These are phyloP conservation scores for Cantharis nigra DNA, from an alignment of 2,888 invertebrate species.

Conservation along the genomic window DNA sequence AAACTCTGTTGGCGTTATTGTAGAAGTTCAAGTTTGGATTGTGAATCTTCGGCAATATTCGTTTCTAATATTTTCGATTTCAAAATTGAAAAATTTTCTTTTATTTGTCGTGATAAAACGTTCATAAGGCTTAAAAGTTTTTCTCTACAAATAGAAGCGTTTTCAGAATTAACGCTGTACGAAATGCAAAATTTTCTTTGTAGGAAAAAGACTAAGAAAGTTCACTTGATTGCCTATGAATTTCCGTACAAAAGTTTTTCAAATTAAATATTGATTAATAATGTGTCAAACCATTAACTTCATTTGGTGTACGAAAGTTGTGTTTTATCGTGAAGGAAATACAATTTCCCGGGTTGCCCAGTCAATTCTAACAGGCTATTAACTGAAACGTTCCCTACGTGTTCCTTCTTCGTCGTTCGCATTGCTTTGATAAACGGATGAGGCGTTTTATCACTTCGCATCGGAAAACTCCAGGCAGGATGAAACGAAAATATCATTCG, in stretches of 20 bases:
- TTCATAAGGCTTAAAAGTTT: neutral
- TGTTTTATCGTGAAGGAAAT: slow-evolving; percentile 39
- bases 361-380: slow-evolving; percentile 25
- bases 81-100: neutral
- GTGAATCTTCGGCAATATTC: slow-evolving; percentile 9
- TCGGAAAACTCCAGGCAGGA: slow-evolving; percentile 31
- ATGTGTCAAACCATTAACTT: neutral
- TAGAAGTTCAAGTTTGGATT: neutral
- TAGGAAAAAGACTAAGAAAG: neutral
- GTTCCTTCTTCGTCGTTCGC: slow-evolving; percentile 30
- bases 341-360: slow-evolving; percentile 44
- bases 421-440: slow-evolving; percentile 19
- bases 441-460: slow-evolving; percentile 28
- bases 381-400: slow-evolving; percentile 2
- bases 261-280: neutral
- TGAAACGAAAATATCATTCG: slow-evolving; percentile 34
- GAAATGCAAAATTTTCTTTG: neutral
- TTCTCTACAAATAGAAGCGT: neutral
- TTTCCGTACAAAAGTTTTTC: neutral
- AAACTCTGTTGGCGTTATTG: slow-evolving; percentile 27
- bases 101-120: neutral
- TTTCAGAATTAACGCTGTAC: neutral
- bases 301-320: slow-evolving; percentile 17
- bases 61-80: neutral
- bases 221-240: neutral